phyloP scores from a whole-genome alignment of 2,888 invertebrate species.

The Andrena chrysosceles region DNA sequence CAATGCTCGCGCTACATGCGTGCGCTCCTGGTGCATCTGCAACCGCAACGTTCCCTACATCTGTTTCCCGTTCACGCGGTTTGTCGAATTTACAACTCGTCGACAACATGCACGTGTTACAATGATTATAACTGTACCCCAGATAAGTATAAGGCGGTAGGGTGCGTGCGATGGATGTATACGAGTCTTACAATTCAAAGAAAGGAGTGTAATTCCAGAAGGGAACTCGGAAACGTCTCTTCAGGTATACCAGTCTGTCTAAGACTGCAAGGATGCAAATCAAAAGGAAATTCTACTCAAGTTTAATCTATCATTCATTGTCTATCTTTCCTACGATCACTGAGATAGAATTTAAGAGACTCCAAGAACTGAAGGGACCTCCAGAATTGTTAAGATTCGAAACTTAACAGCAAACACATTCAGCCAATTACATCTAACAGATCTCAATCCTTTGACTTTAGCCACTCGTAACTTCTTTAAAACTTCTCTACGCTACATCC shows the following conservation, averaged over 20 bases:
- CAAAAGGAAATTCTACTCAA: neutral
- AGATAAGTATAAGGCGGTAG: neutral
- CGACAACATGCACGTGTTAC: neutral
- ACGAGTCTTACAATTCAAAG: neutral
- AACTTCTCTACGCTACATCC: neutral
- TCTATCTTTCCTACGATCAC: neutral
- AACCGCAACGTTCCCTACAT: slow-evolving; percentile 64
- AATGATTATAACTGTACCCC: neutral
- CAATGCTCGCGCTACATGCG: slow-evolving; percentile 6
- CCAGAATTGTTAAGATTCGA: neutral
- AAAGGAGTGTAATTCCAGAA: neutral
- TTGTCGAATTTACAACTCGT: neutral
- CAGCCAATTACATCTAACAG: neutral
- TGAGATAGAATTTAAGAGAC: neutral
- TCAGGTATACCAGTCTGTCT: neutral
- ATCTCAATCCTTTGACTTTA: neutral
- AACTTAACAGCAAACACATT: neutral
- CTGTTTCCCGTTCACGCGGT: slow-evolving; percentile 45
- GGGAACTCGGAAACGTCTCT: neutral
- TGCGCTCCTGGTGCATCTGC: slow-evolving; percentile 18
- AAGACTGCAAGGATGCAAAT: neutral
- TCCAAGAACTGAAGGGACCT: neutral
- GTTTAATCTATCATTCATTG: neutral
- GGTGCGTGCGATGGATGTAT: neutral
- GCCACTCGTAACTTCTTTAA: neutral